These are phyloP conservation scores for Buceros bicornis DNA, from an alignment of 2,797 vertebrate genomes.

Conservation along the genomic window DNA sequence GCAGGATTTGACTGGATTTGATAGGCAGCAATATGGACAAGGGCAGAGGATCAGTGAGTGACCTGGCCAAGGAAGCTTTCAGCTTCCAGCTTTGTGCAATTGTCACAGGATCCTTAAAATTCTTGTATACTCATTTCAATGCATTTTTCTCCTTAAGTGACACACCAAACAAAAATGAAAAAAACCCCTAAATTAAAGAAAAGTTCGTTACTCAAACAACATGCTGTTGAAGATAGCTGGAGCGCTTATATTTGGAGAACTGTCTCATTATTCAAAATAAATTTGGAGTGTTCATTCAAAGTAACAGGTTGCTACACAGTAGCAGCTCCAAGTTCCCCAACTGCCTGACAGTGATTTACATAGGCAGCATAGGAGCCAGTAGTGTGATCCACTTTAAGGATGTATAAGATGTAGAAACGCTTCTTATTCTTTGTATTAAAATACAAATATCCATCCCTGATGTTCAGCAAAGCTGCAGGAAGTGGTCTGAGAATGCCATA, in stretches of 20 bases:
- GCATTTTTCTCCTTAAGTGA: background rate
- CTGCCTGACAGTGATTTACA: background rate
- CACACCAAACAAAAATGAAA: fast-evolving
- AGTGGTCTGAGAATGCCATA: background rate
- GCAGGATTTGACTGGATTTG: background rate
- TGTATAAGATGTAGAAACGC: background rate
- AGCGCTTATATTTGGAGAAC: background rate
- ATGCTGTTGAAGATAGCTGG: background rate
- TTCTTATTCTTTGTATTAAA: background rate
- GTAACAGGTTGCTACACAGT: background rate
- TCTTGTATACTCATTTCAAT: background rate
- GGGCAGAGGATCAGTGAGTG: background rate
- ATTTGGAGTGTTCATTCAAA: background rate
- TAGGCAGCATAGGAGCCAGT: background rate
- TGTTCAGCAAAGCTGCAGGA: background rate
- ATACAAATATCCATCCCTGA: background rate
- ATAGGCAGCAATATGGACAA: background rate
- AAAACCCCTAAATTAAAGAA: background rate
- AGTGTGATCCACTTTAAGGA: background rate
- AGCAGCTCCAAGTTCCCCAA: background rate
- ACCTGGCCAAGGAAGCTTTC: background rate
- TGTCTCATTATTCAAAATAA: background rate
- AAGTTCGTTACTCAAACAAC: background rate
- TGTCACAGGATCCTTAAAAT: background rate
- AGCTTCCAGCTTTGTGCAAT: background rate